A percentile compares a stretch with the other conserved stretches of the same genome.
These are phyloP conservation scores for Syrrhaptes paradoxus DNA, from an alignment of 2,113 vertebrate genomes.

Conservation along the genomic window DNA sequence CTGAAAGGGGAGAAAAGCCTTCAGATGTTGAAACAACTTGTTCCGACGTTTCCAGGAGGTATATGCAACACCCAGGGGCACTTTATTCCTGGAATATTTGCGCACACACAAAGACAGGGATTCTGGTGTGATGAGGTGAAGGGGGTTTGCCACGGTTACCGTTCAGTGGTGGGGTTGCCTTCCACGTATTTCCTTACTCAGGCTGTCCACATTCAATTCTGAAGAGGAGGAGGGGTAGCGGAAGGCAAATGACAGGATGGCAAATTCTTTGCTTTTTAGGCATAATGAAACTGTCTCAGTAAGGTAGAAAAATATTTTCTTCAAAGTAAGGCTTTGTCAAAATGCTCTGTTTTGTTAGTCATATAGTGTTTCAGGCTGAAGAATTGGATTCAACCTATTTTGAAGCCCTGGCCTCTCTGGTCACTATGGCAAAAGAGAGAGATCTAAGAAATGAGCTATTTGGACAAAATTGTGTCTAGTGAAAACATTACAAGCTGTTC, in stretches of 20 bases:
- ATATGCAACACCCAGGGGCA: not conserved
- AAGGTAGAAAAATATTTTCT: not conserved
- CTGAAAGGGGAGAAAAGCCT: not conserved
- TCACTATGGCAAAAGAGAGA: not conserved
- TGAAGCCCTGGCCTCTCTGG: not conserved
- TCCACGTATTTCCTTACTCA: not conserved
- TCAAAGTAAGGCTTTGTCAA: not conserved
- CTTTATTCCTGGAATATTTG: not conserved
- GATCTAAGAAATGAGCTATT: not conserved
- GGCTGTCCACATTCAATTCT: not conserved
- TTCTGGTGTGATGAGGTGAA: not conserved
- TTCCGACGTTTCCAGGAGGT: not conserved
- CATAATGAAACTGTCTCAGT: not conserved
- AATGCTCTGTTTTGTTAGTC: not conserved
- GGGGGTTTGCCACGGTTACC: not conserved
- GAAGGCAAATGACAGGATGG: not conserved
- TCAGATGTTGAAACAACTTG: accelerated
- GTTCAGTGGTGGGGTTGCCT: not conserved
- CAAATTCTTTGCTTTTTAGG: not conserved
- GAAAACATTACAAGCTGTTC: slow-evolving; percentile 26
- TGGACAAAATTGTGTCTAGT: not conserved
- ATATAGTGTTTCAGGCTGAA: not conserved
- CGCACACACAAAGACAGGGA: not conserved
- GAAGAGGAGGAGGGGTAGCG: not conserved
- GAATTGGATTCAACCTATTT: not conserved